Evolutionary conservation across 2,888 invertebrate species (phyloP).

Genomic region (Phortica okadai): DNA sequence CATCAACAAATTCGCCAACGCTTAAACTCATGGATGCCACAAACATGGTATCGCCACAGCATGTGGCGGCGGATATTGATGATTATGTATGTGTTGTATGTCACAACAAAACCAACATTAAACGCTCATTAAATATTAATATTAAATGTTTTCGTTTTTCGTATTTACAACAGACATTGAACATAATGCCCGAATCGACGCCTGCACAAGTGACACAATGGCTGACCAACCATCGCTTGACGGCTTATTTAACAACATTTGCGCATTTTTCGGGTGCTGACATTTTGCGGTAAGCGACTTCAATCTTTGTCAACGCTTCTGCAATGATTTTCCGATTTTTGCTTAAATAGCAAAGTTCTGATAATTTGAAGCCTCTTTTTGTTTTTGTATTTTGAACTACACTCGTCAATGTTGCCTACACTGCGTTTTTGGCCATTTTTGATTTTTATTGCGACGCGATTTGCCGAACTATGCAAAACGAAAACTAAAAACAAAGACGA

Average conservation of each 20-base stretch:
- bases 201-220: constrained; percentile 86
- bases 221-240: constrained; percentile 88
- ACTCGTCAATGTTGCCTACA: neutral
- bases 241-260: constrained; percentile 85
- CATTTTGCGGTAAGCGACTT: constrained; percentile 81
- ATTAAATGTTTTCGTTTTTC: too few relatives aligned
- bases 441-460: neutral
- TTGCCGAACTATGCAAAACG: neutral
- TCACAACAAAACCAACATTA: constrained; percentile 9
- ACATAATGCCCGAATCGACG: constrained; percentile 83
- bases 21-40: constrained; percentile 75
- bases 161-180: constrained; percentile 73
- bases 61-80: constrained; percentile 71
- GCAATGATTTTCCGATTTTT: neutral
- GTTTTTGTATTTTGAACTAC: neutral
- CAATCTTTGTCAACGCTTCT: neutral
- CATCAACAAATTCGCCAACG: constrained; percentile 75
- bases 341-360: neutral
- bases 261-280: constrained; percentile 92
- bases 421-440: neutral
- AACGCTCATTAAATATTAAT: too few relatives aligned
- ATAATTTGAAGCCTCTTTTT: neutral
- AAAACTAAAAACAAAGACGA: neutral
- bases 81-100: constrained; percentile 70
- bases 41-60: constrained; percentile 74